Percentiles rank a stretch among this genome's conserved stretches.
Conservation (phyloP, 2,888 invertebrate species). For the Coelinius sp. region DNA sequence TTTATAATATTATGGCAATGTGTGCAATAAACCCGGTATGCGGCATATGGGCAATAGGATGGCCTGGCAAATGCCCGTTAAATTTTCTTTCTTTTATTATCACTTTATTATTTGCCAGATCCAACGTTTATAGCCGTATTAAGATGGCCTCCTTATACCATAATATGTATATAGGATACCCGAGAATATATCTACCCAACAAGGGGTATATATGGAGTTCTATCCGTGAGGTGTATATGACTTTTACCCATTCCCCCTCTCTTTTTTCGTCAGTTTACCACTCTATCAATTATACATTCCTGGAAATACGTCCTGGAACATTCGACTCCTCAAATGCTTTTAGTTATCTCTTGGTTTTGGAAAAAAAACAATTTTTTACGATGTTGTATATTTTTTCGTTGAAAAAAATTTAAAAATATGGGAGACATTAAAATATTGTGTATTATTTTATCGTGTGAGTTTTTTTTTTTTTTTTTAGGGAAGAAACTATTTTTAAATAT, state of each 20-base stretch:
- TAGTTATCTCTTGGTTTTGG: conserved; percentile 29
- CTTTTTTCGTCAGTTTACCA: conserved; percentile 55
- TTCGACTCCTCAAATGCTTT: conserved; percentile 34
- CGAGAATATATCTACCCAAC: conserved; percentile 42
- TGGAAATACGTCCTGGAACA: conserved; percentile 30
- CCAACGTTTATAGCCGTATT: conserved; percentile 62
- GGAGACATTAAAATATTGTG: conserved; percentile 7
- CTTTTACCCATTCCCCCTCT: background rate
- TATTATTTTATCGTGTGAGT: background rate
- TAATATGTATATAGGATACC: conserved; percentile 34
- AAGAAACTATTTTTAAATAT: background rate
- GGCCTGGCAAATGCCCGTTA: conserved; percentile 57
- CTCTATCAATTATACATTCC: conserved; percentile 61
- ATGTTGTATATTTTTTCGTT: conserved; percentile 14
- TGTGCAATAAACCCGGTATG: conserved; percentile 61
- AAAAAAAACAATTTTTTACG: conserved; percentile 18
- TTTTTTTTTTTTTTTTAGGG: background rate
- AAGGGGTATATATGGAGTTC: conserved; percentile 51
- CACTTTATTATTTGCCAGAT: conserved; percentile 64
- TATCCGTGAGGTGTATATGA: conserved; percentile 42
- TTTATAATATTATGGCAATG: conserved; percentile 47
- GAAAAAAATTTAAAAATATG: conserved; percentile 22
- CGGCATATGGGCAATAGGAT: conserved; percentile 57
- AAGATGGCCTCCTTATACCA: conserved; percentile 48
- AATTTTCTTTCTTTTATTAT: conserved; percentile 63